Evolutionary conservation across 1,140 invertebrate species (phyloP).

Genomic region (Dinoponera quadriceps): DNA sequence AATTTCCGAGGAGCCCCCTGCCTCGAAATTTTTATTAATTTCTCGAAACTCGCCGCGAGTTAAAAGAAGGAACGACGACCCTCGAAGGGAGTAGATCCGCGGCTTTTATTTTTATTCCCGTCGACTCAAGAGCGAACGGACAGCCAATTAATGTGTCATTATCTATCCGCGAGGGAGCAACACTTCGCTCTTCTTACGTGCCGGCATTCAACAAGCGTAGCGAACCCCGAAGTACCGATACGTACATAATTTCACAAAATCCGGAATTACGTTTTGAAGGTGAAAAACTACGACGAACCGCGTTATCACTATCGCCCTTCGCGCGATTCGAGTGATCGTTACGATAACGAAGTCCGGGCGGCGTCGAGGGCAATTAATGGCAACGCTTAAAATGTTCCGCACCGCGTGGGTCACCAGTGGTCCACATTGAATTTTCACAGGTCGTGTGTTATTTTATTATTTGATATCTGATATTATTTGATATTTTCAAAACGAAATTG

Average conservation of each 20-base stretch:
- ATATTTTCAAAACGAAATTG: too few relatives aligned
- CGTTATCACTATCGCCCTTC: constrained; percentile 1
- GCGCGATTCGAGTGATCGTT: constrained; percentile 5
- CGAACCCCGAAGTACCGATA: too few relatives aligned
- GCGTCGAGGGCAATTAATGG: background rate
- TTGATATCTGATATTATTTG: too few relatives aligned
- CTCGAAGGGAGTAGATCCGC: background rate
- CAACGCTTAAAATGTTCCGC: background rate
- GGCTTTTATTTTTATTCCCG: background rate
- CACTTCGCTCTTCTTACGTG: too few relatives aligned
- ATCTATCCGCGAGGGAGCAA: background rate
- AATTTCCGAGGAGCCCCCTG: background rate
- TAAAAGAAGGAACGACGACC: constrained; percentile 17
- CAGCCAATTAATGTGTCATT: background rate
- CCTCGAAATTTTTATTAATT: constrained; percentile 55
- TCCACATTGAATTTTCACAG: too few relatives aligned
- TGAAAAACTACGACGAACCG: too few relatives aligned
- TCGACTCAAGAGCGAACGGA: constrained; percentile 1
- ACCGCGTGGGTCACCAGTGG: too few relatives aligned
- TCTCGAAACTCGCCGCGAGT: background rate
- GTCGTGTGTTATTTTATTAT: too few relatives aligned
- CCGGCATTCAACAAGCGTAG: too few relatives aligned
- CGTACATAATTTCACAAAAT: too few relatives aligned
- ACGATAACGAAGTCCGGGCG: background rate
- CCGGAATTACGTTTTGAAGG: too few relatives aligned